Percentiles rank a stretch among this genome's conserved stretches.
phyloP scores from a whole-genome alignment of 2,113 vertebrate genomes.

The Notechis scutatus region DNA sequence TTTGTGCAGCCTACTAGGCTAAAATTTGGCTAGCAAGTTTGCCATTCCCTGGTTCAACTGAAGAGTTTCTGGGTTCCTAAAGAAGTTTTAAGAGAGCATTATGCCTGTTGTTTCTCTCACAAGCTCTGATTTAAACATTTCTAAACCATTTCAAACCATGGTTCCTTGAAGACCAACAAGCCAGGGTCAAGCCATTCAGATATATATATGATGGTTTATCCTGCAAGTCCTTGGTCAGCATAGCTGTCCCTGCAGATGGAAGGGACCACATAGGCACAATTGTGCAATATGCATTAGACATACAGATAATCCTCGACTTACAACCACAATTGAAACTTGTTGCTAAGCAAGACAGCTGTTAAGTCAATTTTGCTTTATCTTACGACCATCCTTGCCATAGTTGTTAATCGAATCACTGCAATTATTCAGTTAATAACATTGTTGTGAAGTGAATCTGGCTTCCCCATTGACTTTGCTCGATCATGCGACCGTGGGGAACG shows the following conservation, averaged over 20 bases:
- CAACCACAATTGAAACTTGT: no score
- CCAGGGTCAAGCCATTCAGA: not conserved
- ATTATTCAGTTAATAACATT: no score
- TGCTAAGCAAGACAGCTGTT: no score
- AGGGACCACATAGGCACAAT: no score
- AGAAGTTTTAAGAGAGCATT: not conserved
- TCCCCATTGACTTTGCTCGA: no score
- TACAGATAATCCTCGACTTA: no score
- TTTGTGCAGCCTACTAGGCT: not conserved
- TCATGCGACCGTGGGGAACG: no score
- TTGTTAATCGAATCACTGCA: no score
- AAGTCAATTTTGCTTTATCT: no score
- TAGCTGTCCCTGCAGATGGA: not conserved
- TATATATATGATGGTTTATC: not conserved
- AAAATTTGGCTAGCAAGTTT: not conserved
- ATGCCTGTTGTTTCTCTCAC: not conserved
- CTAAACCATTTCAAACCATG: not conserved
- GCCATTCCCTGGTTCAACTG: not conserved
- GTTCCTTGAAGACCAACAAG: not conserved
- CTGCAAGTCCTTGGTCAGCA: not conserved
- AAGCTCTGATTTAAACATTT: not conserved
- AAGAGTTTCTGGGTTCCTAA: not conserved
- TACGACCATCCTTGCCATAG: no score
- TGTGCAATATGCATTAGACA: no score
- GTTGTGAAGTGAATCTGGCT: no score